These are phyloP conservation scores for Eulemur mongoz DNA, from an alignment of 2,797 vertebrate species.

Conservation along the genomic window DNA sequence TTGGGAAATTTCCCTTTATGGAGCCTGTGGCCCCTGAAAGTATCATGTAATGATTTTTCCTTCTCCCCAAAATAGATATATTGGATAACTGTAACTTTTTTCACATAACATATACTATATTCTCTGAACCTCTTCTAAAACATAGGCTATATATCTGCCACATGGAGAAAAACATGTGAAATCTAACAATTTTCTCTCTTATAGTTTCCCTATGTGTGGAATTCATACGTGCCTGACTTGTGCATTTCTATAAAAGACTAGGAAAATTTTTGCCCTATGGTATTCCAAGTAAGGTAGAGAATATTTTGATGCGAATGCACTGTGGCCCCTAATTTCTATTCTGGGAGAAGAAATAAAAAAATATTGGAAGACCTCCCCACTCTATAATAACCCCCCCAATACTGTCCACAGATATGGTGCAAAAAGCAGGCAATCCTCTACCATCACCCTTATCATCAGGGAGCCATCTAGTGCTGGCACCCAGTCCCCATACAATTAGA, in stretches of 20 bases:
- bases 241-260: neutral
- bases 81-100: neutral
- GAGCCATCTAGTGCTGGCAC: neutral
- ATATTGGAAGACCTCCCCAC: neutral
- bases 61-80: neutral
- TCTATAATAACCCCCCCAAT: neutral
- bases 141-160: neutral
- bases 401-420: neutral
- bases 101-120: neutral
- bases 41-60: neutral
- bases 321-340: neutral
- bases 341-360: neutral
- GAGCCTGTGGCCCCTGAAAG: neutral
- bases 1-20: neutral
- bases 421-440: neutral
- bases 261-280: neutral
- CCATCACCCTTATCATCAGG: too few relatives aligned
- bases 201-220: neutral
- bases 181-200: neutral
- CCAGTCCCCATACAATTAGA: neutral
- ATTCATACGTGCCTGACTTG: neutral
- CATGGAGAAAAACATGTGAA: neutral
- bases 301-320: neutral
- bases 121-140: neutral
- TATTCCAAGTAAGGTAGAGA: neutral